Conservation (phyloP, 2,113 vertebrate genomes). For the Dissostichus mawsoni region DNA sequence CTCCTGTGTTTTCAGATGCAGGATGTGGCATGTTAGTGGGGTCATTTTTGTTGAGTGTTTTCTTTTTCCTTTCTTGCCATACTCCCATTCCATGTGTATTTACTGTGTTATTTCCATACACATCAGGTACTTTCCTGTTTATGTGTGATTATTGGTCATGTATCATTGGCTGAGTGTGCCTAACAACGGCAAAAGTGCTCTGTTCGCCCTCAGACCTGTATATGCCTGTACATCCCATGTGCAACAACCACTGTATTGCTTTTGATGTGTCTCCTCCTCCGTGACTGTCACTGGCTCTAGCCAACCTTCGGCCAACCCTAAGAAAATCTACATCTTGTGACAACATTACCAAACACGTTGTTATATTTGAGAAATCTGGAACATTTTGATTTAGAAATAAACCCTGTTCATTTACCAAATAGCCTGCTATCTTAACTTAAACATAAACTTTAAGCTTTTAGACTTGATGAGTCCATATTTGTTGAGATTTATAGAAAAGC, state of each 20-base stretch:
- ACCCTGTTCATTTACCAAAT: conserved; percentile 14
- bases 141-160: conserved; percentile 80
- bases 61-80: conserved; percentile 66
- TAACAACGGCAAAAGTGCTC: conserved; percentile 67
- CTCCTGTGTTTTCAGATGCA: conserved; percentile 49
- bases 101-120: conserved; percentile 74
- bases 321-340: conserved; percentile 59
- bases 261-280: conserved; percentile 78
- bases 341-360: conserved; percentile 40
- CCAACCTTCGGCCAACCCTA: conserved; percentile 19
- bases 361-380: conserved; percentile 23
- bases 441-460: conserved; percentile 16
- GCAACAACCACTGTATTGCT: conserved; percentile 79
- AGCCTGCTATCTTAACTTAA: conserved; percentile 21
- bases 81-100: conserved; percentile 78
- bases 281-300: conserved; percentile 71
- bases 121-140: conserved; percentile 80
- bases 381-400: background rate
- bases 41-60: conserved; percentile 70
- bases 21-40: conserved; percentile 78
- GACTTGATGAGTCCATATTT: conserved; percentile 16
- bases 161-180: conserved; percentile 80
- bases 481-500: conserved; percentile 15
- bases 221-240: conserved; percentile 78
- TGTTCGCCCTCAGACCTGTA: conserved; percentile 68